phyloP scores from a whole-genome alignment of 2,113 vertebrate species.

The Tyrannus savana region DNA sequence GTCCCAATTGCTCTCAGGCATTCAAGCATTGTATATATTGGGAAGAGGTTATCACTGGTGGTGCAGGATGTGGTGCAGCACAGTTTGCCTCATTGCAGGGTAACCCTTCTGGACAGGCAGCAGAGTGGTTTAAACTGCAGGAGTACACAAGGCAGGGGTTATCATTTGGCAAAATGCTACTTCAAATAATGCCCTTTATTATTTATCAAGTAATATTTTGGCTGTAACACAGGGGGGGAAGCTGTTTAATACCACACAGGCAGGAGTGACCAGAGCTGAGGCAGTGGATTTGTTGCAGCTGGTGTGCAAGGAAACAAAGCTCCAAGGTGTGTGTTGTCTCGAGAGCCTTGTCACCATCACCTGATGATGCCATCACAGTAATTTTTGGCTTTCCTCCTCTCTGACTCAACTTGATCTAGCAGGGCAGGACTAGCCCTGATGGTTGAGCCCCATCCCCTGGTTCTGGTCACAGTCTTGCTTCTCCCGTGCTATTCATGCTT shows the following conservation, averaged over 20 bases:
- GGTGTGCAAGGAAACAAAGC: neutral
- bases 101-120: neutral
- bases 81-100: fast-evolving
- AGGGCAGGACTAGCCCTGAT: neutral
- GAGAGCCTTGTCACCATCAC: fast-evolving
- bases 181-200: neutral
- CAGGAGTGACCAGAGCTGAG: neutral
- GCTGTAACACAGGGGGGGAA: neutral
- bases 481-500: neutral
- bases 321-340: neutral
- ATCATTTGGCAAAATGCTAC: neutral
- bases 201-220: neutral
- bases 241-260: neutral
- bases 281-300: neutral
- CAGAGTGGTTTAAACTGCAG: neutral
- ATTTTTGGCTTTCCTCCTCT: neutral
- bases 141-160: neutral
- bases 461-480: neutral
- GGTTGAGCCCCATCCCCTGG: neutral
- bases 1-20: neutral
- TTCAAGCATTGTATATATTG: neutral
- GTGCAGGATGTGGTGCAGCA: neutral
- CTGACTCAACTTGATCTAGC: fast-evolving
- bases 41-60: neutral
- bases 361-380: neutral